Evolutionary conservation across 2,888 invertebrate genomes (phyloP).

Genomic region (Ectemnius cavifrons): DNA sequence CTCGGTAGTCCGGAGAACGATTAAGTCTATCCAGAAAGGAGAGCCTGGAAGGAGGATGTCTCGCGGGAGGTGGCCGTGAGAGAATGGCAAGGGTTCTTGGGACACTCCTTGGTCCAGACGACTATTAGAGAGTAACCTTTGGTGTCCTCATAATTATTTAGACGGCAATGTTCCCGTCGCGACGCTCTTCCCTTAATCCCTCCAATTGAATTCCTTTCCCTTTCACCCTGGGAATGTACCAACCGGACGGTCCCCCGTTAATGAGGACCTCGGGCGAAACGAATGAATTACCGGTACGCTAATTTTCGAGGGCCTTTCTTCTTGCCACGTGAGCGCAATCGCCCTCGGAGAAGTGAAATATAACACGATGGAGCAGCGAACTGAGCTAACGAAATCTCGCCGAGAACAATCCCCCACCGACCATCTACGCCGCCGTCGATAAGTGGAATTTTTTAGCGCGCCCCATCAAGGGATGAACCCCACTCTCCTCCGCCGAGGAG

Average conservation of each 20-base stretch:
- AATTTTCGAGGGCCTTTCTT: background rate
- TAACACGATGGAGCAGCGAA: too few relatives aligned
- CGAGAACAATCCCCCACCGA: too few relatives aligned
- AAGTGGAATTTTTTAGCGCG: too few relatives aligned
- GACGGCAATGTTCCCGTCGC: constrained; percentile 29
- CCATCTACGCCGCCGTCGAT: too few relatives aligned
- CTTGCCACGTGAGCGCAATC: too few relatives aligned
- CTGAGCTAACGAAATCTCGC: too few relatives aligned
- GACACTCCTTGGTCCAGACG: constrained; percentile 53
- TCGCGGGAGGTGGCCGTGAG: constrained; percentile 1
- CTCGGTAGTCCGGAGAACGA: background rate
- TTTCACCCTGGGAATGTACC: too few relatives aligned
- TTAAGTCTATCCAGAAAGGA: background rate
- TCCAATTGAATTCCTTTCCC: background rate
- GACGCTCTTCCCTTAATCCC: constrained; percentile 21
- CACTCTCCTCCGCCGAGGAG: too few relatives aligned
- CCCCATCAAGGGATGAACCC: too few relatives aligned
- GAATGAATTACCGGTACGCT: constrained; percentile 4
- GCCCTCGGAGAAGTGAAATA: too few relatives aligned
- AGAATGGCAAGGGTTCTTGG: constrained; percentile 13
- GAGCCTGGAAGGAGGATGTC: background rate
- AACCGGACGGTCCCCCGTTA: background rate
- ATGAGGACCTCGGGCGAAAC: constrained; percentile 5
- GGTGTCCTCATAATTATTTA: constrained; percentile 51
- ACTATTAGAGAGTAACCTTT: constrained; percentile 54